A percentile compares a stretch with the other conserved stretches of the same genome.
phyloP scores from a whole-genome alignment of 2,888 invertebrate genomes.

The Argyresthia goedartella region DNA sequence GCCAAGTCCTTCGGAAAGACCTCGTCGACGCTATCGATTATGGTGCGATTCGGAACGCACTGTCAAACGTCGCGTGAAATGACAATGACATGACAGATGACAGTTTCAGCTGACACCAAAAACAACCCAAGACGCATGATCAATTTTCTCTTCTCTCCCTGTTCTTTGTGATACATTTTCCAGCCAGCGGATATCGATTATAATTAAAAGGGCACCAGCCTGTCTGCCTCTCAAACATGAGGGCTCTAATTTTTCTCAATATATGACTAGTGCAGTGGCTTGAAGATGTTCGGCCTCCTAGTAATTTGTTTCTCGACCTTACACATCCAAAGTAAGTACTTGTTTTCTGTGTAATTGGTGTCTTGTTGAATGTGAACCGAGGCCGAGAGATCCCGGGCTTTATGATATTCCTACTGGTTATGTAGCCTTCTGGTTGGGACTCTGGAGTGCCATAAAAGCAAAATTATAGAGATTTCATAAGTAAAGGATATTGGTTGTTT shows the following conservation, averaged over 20 bases:
- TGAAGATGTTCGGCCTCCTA: constrained; percentile 39
- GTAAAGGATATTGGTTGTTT: no score
- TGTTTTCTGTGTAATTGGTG: neutral
- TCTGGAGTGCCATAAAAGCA: no score
- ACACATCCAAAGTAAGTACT: constrained; percentile 43
- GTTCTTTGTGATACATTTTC: constrained; percentile 38
- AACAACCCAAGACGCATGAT: constrained; percentile 46
- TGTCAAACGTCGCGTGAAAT: no score
- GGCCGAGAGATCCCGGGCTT: no score
- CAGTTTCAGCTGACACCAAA: neutral
- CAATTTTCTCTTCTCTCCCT: constrained; percentile 36
- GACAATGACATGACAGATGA: neutral
- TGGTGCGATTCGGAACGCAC: no score
- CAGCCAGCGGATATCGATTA: constrained; percentile 28
- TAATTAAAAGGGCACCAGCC: constrained; percentile 37
- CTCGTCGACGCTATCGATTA: no score
- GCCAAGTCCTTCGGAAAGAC: no score
- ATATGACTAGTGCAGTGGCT: constrained; percentile 17
- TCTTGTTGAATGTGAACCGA: constrained; percentile 6
- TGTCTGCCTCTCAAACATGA: constrained; percentile 35
- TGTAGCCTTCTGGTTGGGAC: no score
- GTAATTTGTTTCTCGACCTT: constrained; percentile 46
- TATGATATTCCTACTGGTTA: no score
- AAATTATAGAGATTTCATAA: no score
- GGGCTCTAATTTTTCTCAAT: constrained; percentile 23